Percentiles rank a stretch among this genome's conserved stretches.
phyloP scores from a whole-genome alignment of 2,888 invertebrate species.

The Amiota minor region DNA sequence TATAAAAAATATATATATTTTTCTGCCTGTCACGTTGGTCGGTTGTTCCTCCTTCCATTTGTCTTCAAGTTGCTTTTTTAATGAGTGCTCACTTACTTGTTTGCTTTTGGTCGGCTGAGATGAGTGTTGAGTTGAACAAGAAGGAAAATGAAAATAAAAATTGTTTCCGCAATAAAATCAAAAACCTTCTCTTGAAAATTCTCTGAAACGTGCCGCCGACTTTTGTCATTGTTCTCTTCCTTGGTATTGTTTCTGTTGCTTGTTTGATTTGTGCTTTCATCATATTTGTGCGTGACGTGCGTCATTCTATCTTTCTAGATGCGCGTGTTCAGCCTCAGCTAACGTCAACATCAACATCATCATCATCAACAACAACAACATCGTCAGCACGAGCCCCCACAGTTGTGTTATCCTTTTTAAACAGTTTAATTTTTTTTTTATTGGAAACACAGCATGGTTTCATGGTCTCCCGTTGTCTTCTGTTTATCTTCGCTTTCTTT shows the following conservation, averaged over 20 bases:
- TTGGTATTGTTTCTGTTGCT: neutral
- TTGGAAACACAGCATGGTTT: too few species aligned
- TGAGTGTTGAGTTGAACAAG: neutral
- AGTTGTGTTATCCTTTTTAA: too few species aligned
- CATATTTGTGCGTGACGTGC: neutral
- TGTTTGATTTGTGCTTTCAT: slow-evolving; percentile 12
- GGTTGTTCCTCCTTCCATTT: neutral
- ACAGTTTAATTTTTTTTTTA: too few species aligned
- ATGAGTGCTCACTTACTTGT: slow-evolving; percentile 7
- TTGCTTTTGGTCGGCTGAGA: neutral
- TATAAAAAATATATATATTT: too few species aligned
- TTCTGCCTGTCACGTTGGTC: neutral
- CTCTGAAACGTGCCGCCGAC: slow-evolving; percentile 8
- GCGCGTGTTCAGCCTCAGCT: neutral
- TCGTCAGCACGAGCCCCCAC: neutral
- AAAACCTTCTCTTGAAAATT: neutral
- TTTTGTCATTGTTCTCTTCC: neutral
- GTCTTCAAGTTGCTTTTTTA: slow-evolving; percentile 5
- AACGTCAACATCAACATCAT: neutral
- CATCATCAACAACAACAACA: neutral
- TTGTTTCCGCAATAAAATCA: slow-evolving; percentile 14
- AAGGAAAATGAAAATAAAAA: neutral
- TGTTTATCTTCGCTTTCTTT: too few species aligned
- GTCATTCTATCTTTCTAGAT: neutral
- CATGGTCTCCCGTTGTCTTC: too few species aligned